Conservation (phyloP, 37 sponge, comb jelly and placozoan genomes). For the Spongia lamella region DNA sequence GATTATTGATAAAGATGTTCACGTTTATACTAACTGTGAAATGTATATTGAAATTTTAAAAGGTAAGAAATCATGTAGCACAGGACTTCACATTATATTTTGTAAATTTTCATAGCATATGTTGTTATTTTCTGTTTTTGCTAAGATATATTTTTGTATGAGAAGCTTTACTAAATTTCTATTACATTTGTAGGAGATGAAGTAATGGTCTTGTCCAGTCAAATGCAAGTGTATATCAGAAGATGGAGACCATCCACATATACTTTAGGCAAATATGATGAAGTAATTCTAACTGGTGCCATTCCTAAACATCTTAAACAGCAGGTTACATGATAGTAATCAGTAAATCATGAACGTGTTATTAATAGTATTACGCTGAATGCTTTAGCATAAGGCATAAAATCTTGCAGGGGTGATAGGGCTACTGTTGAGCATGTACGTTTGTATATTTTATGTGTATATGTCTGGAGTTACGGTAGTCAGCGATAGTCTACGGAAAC, state of each 20-base stretch:
- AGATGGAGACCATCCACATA: slow-evolving; percentile 78
- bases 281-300: slow-evolving; percentile 62
- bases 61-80: slow-evolving; percentile 36
- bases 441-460: no score
- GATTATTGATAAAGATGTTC: slow-evolving; percentile 78
- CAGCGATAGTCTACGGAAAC: no score
- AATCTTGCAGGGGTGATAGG: no score
- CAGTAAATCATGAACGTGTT: no score
- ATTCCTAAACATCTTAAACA: slow-evolving; percentile 49
- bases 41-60: slow-evolving; percentile 74
- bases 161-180: no score
- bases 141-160: no score
- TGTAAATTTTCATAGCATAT: no score
- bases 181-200: slow-evolving; percentile 51
- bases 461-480: no score
- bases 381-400: no score
- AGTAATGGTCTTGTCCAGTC: slow-evolving; percentile 46
- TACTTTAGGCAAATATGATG: slow-evolving; percentile 52
- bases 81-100: no score
- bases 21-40: slow-evolving; percentile 71
- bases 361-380: no score
- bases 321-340: slow-evolving; percentile 49
- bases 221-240: slow-evolving; percentile 82
- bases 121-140: no score
- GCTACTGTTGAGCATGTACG: background rate